A percentile compares a stretch with the other conserved stretches of the same genome.
Conservation (phyloP, 2,888 invertebrate genomes). For the Julus scandinavius region DNA sequence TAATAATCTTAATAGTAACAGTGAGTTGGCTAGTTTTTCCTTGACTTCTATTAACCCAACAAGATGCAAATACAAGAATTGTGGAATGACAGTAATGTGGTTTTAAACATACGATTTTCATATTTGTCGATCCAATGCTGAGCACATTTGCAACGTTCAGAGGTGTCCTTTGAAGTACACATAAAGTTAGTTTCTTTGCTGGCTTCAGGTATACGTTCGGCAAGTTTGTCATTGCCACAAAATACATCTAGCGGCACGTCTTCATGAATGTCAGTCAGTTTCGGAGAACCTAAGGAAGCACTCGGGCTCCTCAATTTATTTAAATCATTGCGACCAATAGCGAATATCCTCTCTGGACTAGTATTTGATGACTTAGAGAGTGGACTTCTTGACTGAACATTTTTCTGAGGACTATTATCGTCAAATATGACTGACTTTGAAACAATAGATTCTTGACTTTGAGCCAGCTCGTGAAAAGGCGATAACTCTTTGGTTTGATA, state of each 20-base stretch:
- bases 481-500: background rate
- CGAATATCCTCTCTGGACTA: background rate
- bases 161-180: background rate
- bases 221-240: background rate
- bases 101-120: background rate
- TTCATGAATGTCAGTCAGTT: background rate
- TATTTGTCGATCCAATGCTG: background rate
- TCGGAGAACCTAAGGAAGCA: background rate
- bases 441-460: background rate
- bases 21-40: no score
- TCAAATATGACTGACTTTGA: background rate
- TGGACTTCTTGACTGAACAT: background rate
- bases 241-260: background rate
- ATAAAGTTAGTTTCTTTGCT: background rate
- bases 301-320: background rate
- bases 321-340: background rate
- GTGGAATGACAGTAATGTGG: background rate
- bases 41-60: no score
- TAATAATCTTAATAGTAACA: no score
- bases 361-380: background rate
- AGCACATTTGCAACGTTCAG: background rate
- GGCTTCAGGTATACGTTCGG: background rate
- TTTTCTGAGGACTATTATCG: background rate
- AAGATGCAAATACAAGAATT: no score
- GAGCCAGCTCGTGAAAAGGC: background rate